These are phyloP conservation scores for Gordius sp. DNA, from an alignment of 2,888 invertebrate genomes.

Conservation along the genomic window DNA sequence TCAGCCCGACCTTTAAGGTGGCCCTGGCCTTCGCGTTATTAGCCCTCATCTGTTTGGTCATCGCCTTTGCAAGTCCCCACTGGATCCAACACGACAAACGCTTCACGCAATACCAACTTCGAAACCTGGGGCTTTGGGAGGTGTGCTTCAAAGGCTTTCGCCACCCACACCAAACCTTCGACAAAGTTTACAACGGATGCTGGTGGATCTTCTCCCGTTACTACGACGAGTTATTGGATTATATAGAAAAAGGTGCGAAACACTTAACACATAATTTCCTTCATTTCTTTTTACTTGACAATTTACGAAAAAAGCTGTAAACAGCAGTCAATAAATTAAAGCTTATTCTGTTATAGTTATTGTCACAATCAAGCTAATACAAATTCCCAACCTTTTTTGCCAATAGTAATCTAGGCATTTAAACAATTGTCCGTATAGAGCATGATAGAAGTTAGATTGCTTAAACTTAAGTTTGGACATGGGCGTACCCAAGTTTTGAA, in stretches of 20 bases:
- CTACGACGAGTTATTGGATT: slow-evolving; percentile 27
- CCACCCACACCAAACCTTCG: slow-evolving; percentile 28
- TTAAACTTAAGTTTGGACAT: too few relatives aligned
- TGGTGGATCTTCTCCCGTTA: slow-evolving; percentile 29
- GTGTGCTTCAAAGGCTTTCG: slow-evolving; percentile 28
- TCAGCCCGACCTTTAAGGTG: slow-evolving; percentile 5
- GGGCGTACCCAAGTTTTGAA: too few relatives aligned
- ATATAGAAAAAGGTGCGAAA: slow-evolving; percentile 28
- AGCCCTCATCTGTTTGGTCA: not conserved
- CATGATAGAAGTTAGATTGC: too few relatives aligned
- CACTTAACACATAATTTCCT: too few relatives aligned
- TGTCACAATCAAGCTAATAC: too few relatives aligned
- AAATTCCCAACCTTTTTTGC: too few relatives aligned
- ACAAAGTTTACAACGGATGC: slow-evolving; percentile 28
- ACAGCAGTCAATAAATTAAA: too few relatives aligned
- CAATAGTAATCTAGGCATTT: too few relatives aligned
- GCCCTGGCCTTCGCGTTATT: not conserved
- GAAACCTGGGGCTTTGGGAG: slow-evolving; percentile 28
- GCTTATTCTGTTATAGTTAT: too few relatives aligned
- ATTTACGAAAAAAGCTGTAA: too few relatives aligned
- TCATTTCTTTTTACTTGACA: too few relatives aligned
- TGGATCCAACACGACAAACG: not conserved
- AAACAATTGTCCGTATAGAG: too few relatives aligned
- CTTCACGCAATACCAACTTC: slow-evolving; percentile 22
- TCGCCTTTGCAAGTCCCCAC: not conserved